Percentiles rank a stretch among this genome's conserved stretches.
Evolutionary conservation across 1,140 invertebrate species (phyloP).

Genomic region (Drosophila arizonae): DNA sequence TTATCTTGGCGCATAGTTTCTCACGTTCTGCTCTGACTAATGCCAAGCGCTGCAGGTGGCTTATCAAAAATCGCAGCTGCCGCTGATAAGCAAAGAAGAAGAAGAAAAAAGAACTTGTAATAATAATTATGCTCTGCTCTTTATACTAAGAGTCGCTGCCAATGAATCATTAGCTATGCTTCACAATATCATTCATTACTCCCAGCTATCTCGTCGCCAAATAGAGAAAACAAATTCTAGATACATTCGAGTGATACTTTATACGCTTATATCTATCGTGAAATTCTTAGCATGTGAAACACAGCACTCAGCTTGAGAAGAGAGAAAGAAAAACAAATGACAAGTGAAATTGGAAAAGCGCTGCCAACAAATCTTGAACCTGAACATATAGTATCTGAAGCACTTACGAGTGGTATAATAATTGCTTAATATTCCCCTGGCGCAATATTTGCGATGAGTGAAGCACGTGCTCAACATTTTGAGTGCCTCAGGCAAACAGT

Average conservation of each 20-base stretch:
- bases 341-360: not conserved
- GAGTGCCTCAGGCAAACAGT: slow-evolving; percentile 16
- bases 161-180: slow-evolving; percentile 29
- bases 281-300: slow-evolving; percentile 5
- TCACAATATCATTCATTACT: slow-evolving; percentile 23
- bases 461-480: slow-evolving; percentile 6
- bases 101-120: not conserved
- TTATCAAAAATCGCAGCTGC: slow-evolving; percentile 52
- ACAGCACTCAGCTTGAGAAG: not conserved
- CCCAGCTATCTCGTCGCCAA: slow-evolving; percentile 5
- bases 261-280: not conserved
- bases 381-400: not conserved
- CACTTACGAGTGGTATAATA: too few species aligned
- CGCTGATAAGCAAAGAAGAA: slow-evolving; percentile 13
- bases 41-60: slow-evolving; percentile 54
- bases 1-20: slow-evolving; percentile 63
- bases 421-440: not conserved
- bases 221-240: not conserved
- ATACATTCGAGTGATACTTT: not conserved
- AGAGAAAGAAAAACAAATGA: not conserved
- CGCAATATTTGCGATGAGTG: not conserved
- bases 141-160: slow-evolving; percentile 17
- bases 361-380: slow-evolving; percentile 4
- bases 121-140: not conserved
- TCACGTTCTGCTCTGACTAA: slow-evolving; percentile 74